phyloP scores from a whole-genome alignment of 2,113 vertebrate species.

The Elgaria multicarinata region DNA sequence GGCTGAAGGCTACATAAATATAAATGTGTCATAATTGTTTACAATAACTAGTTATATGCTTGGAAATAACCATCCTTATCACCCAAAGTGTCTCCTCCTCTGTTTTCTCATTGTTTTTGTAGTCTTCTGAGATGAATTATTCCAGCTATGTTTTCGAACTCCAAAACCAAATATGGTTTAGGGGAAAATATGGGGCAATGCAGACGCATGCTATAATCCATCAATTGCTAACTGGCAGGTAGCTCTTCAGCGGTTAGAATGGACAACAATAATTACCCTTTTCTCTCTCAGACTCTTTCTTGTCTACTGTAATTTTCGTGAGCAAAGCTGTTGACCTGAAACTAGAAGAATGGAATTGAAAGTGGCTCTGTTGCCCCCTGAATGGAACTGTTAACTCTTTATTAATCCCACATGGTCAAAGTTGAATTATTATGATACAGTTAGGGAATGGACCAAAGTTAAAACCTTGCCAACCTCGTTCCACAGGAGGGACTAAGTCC shows the following conservation, averaged over 20 bases:
- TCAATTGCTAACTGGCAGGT: neutral
- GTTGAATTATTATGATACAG: neutral
- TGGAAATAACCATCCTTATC: conserved; percentile 41
- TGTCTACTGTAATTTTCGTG: neutral
- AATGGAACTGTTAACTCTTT: neutral
- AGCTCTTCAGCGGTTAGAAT: neutral
- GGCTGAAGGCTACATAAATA: conserved; percentile 36
- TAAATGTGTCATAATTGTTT: conserved; percentile 44
- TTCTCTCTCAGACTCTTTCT: neutral
- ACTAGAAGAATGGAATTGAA: conserved; percentile 3
- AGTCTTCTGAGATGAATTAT: neutral
- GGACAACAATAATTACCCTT: neutral
- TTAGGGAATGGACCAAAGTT: neutral
- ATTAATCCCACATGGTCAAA: neutral
- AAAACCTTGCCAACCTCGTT: neutral
- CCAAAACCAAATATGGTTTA: neutral
- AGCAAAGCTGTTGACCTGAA: conserved; percentile 1
- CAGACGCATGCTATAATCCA: neutral
- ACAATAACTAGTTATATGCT: conserved; percentile 27
- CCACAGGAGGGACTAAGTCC: neutral
- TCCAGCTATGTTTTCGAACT: neutral
- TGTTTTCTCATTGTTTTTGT: neutral
- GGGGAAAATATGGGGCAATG: neutral
- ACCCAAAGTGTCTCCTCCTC: neutral
- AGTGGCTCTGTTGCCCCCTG: neutral